These are phyloP conservation scores for Hyphantria cunea DNA, from an alignment of 1,140 invertebrate genomes.

Conservation along the genomic window DNA sequence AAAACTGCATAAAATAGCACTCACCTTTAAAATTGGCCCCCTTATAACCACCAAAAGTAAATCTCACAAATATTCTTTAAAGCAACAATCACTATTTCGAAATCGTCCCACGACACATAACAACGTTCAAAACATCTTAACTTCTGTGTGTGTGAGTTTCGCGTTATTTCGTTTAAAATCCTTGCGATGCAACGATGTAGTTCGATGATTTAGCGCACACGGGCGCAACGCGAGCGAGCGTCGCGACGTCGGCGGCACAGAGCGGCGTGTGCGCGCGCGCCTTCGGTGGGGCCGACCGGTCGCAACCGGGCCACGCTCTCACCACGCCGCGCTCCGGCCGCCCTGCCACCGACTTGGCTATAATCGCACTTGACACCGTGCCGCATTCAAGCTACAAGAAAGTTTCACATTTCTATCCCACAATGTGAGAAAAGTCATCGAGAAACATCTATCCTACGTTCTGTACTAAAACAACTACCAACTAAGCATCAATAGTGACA, in stretches of 20 bases:
- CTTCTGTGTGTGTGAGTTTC: constrained; percentile 29
- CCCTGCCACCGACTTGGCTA: constrained; percentile 62
- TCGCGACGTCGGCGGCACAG: constrained; percentile 75
- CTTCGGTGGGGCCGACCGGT: constrained; percentile 74
- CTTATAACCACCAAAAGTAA: constrained; percentile 16
- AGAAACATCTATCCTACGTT: constrained; percentile 16
- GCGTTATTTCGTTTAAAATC: constrained; percentile 36
- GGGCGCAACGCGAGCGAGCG: constrained; percentile 64
- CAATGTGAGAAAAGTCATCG: constrained; percentile 33
- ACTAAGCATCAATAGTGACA: not conserved
- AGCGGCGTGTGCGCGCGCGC: constrained; percentile 70
- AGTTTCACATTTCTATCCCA: constrained; percentile 75
- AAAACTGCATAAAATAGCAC: constrained; percentile 21
- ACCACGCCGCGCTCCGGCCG: constrained; percentile 47
- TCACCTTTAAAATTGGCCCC: constrained; percentile 25
- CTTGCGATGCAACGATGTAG: constrained; percentile 36
- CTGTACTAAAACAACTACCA: constrained; percentile 10
- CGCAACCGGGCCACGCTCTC: constrained; percentile 75
- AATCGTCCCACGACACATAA: constrained; percentile 38
- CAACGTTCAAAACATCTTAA: constrained; percentile 45
- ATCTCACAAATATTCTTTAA: constrained; percentile 25
- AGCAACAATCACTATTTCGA: constrained; percentile 33
- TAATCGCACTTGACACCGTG: constrained; percentile 78
- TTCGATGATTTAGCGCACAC: constrained; percentile 47
- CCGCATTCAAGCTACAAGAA: constrained; percentile 70